Conservation (phyloP, 2,888 invertebrate species). For the Apamea anceps region DNA sequence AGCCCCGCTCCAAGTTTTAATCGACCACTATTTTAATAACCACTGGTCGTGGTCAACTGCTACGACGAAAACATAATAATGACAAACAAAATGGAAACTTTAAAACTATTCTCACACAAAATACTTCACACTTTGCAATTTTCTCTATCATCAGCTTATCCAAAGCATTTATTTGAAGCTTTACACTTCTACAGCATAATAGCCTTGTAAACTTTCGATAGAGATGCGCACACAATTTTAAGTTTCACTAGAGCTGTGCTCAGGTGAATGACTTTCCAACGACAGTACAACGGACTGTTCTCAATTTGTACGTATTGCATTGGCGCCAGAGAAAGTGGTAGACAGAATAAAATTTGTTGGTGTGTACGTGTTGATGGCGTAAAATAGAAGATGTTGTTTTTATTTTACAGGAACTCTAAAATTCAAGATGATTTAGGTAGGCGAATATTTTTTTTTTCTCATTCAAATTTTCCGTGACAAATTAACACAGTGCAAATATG, state of each 20-base stretch:
- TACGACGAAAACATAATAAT: not conserved
- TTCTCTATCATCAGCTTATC: slow-evolving; percentile 34
- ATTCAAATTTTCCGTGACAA: no score
- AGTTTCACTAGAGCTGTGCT: slow-evolving; percentile 36
- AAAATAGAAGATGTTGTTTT: not conserved
- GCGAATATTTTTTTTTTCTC: not conserved
- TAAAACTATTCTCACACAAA: slow-evolving; percentile 7
- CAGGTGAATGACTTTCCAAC: slow-evolving; percentile 60
- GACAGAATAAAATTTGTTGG: slow-evolving; percentile 27
- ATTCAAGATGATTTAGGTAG: not conserved
- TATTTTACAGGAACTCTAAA: not conserved
- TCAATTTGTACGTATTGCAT: slow-evolving; percentile 36
- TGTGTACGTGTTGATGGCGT: slow-evolving; percentile 9
- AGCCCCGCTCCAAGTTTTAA: not conserved
- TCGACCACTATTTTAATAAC: not conserved
- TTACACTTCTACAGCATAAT: slow-evolving; percentile 31
- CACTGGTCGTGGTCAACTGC: not conserved
- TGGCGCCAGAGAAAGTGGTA: slow-evolving; percentile 38
- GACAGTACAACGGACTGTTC: slow-evolving; percentile 38
- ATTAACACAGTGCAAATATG: not conserved
- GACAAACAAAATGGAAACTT: not conserved
- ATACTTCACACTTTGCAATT: slow-evolving; percentile 4
- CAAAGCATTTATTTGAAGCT: slow-evolving; percentile 9
- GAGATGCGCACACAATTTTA: slow-evolving; percentile 42
- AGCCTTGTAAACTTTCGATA: slow-evolving; percentile 51